Percentiles rank a stretch among this genome's conserved stretches.
These are phyloP conservation scores for Heliopora coerulea DNA, from an alignment of 92 coral and sea anemone genomes.

Conservation along the genomic window DNA sequence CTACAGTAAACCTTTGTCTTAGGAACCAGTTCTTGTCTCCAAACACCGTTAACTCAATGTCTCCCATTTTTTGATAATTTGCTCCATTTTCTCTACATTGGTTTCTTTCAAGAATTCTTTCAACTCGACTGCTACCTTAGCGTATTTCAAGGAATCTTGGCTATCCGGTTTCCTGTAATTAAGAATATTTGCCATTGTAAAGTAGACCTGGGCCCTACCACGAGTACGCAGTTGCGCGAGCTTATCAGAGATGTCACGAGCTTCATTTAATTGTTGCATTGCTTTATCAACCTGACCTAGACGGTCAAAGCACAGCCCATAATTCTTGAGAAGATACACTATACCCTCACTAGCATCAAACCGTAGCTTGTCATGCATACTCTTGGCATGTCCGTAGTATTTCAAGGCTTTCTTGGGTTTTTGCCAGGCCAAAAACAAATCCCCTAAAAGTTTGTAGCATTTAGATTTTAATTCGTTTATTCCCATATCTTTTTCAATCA, in stretches of 20 bases:
- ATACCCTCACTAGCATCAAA: not conserved
- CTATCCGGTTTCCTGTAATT: no score
- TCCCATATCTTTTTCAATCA: not conserved
- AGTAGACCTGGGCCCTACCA: no score
- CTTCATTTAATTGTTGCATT: conserved; percentile 8
- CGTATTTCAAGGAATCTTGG: no score
- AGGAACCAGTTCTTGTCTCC: no score
- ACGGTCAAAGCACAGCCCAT: not conserved
- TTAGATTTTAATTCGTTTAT: not conserved
- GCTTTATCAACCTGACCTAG: conserved; percentile 3
- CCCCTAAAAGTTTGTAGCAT: conserved; percentile 6
- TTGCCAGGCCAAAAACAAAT: not conserved
- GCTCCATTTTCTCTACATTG: no score
- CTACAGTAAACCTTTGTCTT: no score
- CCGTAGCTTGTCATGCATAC: not conserved
- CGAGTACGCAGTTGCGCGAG: not conserved
- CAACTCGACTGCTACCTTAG: not conserved
- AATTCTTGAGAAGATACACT: conserved; percentile 17
- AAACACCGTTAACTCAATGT: no score
- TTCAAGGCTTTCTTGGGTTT: not conserved
- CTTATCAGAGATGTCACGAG: conserved; percentile 6
- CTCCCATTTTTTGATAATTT: no score
- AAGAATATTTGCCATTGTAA: no score
- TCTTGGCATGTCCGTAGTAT: not conserved
- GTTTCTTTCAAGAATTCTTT: no score